Evolutionary conservation across 2,888 invertebrate genomes (phyloP).

Genomic region (Sphinx pinastri): DNA sequence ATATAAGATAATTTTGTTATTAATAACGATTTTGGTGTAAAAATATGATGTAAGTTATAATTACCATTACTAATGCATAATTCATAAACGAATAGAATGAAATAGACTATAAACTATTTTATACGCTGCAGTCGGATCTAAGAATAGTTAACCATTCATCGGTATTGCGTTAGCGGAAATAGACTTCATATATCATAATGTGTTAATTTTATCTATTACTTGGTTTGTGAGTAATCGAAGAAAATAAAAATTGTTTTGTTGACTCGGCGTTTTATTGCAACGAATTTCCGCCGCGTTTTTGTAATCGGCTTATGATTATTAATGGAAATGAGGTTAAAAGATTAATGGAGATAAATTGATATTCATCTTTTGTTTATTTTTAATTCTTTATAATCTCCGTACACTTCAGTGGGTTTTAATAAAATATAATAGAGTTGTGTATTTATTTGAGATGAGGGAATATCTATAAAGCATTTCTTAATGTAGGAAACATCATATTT

Average conservation of each 20-base stretch:
- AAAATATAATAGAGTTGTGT: background rate
- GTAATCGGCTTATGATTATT: constrained; percentile 16
- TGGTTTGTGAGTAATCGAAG: constrained; percentile 6
- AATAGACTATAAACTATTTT: too few relatives aligned
- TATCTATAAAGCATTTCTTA: background rate
- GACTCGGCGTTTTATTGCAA: constrained; percentile 7
- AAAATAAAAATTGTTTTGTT: constrained; percentile 19
- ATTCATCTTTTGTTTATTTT: constrained; percentile 20
- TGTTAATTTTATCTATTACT: constrained; percentile 9
- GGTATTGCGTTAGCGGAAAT: constrained; percentile 3
- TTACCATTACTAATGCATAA: too few relatives aligned
- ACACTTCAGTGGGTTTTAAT: background rate
- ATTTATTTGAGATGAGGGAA: background rate
- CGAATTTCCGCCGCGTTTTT: constrained; percentile 12
- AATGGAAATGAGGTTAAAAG: constrained; percentile 19
- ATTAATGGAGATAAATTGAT: constrained; percentile 10
- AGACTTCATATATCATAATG: constrained; percentile 18
- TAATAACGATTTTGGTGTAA: too few relatives aligned
- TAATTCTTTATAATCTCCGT: background rate
- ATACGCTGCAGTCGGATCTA: background rate
- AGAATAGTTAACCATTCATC: background rate
- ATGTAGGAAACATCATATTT: background rate
- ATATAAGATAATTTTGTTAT: too few relatives aligned
- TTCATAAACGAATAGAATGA: too few relatives aligned
- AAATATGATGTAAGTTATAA: too few relatives aligned